Conservation (phyloP, 1,140 invertebrate species). For the Lutraria rhynchaena region DNA sequence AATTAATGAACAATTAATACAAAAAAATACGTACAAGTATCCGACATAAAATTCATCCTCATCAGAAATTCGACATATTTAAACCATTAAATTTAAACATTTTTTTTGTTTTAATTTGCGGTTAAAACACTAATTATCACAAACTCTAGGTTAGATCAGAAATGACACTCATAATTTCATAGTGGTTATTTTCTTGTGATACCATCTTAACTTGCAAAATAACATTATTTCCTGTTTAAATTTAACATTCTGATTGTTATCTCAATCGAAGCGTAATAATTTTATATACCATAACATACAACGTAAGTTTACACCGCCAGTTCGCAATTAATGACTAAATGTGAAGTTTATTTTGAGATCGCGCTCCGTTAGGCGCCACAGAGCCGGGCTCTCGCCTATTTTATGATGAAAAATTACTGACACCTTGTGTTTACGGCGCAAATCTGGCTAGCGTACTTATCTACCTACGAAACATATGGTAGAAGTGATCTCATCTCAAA, state of each 20-base stretch:
- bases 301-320: conserved; percentile 29
- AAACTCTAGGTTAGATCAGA: conserved; percentile 22
- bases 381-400: conserved; percentile 45
- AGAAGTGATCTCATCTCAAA: conserved; percentile 23
- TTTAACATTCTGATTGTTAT: conserved; percentile 2
- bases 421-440: conserved; percentile 48
- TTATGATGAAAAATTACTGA: conserved; percentile 50
- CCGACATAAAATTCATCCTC: too few species aligned
- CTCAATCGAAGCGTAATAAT: conserved; percentile 40
- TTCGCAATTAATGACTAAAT: conserved; percentile 50
- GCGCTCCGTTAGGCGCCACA: conserved; percentile 38
- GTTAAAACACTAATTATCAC: background rate
- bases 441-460: conserved; percentile 49
- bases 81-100: too few species aligned
- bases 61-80: too few species aligned
- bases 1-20: too few species aligned
- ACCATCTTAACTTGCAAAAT: conserved; percentile 39
- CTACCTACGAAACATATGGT: conserved; percentile 42
- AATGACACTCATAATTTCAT: conserved; percentile 56
- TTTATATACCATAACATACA: conserved; percentile 28
- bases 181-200: conserved; percentile 28
- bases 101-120: too few species aligned
- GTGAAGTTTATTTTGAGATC: conserved; percentile 54
- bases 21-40: too few species aligned
- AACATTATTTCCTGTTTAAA: conserved; percentile 42